Conservation (phyloP, 2,113 vertebrate genomes). For the Sphaerodactylus townsendi region DNA sequence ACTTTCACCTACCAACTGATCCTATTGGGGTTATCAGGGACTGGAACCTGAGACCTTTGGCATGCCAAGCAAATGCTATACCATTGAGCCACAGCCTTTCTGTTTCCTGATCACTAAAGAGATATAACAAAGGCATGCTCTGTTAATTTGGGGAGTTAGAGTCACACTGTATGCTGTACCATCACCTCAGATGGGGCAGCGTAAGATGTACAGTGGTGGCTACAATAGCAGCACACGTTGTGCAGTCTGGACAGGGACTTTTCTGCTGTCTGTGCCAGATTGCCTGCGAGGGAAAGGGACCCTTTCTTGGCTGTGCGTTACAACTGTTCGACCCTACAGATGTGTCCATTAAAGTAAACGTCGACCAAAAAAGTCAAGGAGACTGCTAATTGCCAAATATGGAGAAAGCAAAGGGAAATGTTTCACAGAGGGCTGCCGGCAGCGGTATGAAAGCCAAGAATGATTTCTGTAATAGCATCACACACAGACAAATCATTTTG, state of each 20-base stretch:
- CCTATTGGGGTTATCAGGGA: no score
- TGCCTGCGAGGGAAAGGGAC: neutral
- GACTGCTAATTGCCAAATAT: constrained; percentile 40
- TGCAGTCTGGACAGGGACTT: neutral
- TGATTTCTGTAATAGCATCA: neutral
- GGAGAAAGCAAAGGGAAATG: neutral
- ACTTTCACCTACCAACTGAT: no score
- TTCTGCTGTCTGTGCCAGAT: neutral
- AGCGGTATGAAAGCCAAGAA: accelerated
- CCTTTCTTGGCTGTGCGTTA: neutral
- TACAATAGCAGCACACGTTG: neutral
- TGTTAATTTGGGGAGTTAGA: neutral
- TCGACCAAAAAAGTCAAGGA: neutral
- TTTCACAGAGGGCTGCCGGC: accelerated
- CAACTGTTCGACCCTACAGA: neutral
- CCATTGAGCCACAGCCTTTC: no score
- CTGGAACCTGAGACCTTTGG: no score
- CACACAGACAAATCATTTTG: neutral
- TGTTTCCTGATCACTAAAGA: neutral
- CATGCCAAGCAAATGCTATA: no score
- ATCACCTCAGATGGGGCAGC: no score
- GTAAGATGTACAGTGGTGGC: neutral
- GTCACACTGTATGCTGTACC: neutral
- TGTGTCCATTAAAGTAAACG: neutral
- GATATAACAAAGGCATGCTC: neutral